Evolutionary conservation across 2,113 vertebrate genomes (phyloP).

Genomic region (Phalacrocorax carbo): DNA sequence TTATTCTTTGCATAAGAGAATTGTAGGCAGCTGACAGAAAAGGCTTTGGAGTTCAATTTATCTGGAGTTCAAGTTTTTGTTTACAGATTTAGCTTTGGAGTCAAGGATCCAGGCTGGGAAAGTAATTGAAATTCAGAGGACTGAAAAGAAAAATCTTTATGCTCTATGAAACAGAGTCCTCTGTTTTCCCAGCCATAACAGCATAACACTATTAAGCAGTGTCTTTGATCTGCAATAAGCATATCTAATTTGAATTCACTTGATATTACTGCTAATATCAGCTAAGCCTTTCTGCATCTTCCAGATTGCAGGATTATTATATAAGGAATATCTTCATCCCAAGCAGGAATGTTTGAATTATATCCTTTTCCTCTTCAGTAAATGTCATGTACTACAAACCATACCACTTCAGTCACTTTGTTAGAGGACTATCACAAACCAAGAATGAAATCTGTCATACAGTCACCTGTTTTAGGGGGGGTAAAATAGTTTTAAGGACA

Average conservation of each 20-base stretch:
- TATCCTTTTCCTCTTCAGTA: not conserved
- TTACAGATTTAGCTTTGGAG: constrained; percentile 13
- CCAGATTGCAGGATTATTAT: not conserved
- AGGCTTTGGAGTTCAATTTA: not conserved
- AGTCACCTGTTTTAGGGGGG: not conserved
- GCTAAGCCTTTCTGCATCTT: not conserved
- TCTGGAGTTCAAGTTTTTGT: not conserved
- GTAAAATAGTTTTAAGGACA: not conserved
- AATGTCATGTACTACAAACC: not conserved
- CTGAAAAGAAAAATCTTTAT: constrained; percentile 2
- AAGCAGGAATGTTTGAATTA: not conserved
- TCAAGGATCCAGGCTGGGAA: not conserved
- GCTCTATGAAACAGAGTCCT: not conserved
- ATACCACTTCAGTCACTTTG: not conserved
- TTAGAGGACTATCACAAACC: not conserved
- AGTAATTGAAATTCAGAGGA: not conserved
- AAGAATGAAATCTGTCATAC: not conserved
- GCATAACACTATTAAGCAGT: not conserved
- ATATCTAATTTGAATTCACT: constrained; percentile 51
- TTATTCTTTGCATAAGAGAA: not conserved
- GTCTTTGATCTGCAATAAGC: constrained; percentile 42
- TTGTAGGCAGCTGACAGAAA: not conserved
- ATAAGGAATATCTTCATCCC: not conserved
- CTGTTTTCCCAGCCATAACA: not conserved
- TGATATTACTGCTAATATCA: not conserved